Evolutionary conservation across 2,888 invertebrate species (phyloP), one percentile per base, ranked within the genome.

Genomic region (Macrosoma leucophasiata): DNA sequence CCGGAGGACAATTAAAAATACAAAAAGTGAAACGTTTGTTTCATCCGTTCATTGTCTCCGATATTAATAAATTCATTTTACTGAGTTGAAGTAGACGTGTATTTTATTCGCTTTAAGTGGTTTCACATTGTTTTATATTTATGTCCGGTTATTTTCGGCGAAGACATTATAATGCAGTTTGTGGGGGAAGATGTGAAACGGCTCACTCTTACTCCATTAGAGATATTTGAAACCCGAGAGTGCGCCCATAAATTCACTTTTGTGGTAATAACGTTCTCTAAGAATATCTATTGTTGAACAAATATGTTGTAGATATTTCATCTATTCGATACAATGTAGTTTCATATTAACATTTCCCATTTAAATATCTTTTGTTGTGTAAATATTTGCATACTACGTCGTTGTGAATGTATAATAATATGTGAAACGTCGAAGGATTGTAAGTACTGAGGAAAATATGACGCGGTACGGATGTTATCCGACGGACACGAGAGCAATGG

Each of bases 11-110:
- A 84, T 84, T 84, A 82, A 84, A 84, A 84, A 84, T 79, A 84
- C 76, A 82, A 82, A 82, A 81, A 82, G 71, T 76, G 69, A 68
- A 73, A 65, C 77, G 73, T 76, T 81, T 72, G 79, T 81, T 82
- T 79, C 79, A 84, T 82, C 78, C 84, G 75, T 81, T 82, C 84
- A 84, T 84, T 84, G 84, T 84, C 84, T 84, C 70, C 62, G 82
- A 79, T 84, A 84, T 84, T 84, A 84, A 84, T 84, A 84, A 84
- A 82, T 84, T 84, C 82, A 84, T 84, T 84, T 84, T 82, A 82
- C 71, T 58, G 82, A 81, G 81, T 75, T 70, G 78, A 76, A 77
- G 77, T 70, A 66, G 79, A 79, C 79, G 75, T 84, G 81, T 81
- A 81, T 82, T 84, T 84, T 84, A 84, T 84, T 82, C 82, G 79